These are phyloP conservation scores for Macrotrachela quadricornifera DNA, from an alignment of 1,140 invertebrate species.

Conservation along the genomic window DNA sequence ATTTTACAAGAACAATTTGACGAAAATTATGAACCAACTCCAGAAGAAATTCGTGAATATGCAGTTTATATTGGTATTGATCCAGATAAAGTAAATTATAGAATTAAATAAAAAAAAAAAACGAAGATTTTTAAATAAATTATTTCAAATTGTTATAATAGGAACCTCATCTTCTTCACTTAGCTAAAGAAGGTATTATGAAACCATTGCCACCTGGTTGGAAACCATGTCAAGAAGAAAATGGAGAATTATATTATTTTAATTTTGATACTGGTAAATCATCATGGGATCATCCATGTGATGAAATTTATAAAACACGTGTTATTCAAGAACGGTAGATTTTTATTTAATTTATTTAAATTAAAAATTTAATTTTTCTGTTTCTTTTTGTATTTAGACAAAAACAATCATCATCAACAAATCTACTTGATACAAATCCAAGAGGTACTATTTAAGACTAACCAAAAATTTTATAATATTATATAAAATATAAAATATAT, in stretches of 20 bases:
- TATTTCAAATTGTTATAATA: slow-evolving; percentile 11
- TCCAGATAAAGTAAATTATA: slow-evolving; percentile 34
- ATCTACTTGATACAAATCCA: no score
- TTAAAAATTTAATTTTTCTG: no score
- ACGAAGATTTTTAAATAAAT: no score
- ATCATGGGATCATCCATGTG: slow-evolving; percentile 74
- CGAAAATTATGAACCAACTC: slow-evolving; percentile 27
- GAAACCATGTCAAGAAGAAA: slow-evolving; percentile 58
- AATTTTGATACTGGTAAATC: slow-evolving; percentile 53
- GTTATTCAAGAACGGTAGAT: slow-evolving; percentile 19
- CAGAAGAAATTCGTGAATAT: slow-evolving; percentile 58
- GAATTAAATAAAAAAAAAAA: neutral
- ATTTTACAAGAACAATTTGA: slow-evolving; percentile 31
- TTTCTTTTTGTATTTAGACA: no score
- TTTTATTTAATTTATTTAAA: no score
- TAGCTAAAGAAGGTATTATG: slow-evolving; percentile 65
- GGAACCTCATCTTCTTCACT: slow-evolving; percentile 54
- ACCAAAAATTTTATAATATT: no score
- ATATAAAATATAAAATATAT: no score
- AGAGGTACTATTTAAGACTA: no score
- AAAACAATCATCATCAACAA: no score
- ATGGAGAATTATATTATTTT: slow-evolving; percentile 55
- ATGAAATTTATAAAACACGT: slow-evolving; percentile 45
- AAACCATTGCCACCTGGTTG: slow-evolving; percentile 61
- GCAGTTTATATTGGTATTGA: slow-evolving; percentile 64